phyloP scores from a whole-genome alignment of 2,797 vertebrate species.

The Cichlasoma orientale region DNA sequence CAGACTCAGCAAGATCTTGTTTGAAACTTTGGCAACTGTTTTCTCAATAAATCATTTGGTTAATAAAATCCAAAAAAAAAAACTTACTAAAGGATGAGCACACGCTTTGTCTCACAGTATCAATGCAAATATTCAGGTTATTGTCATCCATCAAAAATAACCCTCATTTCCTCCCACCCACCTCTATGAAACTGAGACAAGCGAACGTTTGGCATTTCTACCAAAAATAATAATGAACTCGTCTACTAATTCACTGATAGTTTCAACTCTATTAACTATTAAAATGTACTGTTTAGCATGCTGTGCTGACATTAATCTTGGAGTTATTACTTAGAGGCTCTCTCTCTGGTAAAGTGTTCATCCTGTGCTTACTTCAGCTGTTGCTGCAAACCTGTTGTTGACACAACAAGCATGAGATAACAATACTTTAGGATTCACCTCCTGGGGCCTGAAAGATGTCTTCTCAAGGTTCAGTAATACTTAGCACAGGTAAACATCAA shows the following conservation, averaged over 20 bases:
- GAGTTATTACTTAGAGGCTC: neutral
- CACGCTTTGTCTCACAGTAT: neutral
- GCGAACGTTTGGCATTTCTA: no score
- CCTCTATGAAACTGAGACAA: neutral
- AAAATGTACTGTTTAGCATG: neutral
- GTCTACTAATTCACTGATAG: neutral
- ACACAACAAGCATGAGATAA: neutral
- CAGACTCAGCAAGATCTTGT: neutral
- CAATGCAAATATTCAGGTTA: neutral
- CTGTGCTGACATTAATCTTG: neutral
- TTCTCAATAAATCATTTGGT: neutral
- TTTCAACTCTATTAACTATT: neutral
- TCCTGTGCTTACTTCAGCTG: neutral
- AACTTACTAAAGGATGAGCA: neutral
- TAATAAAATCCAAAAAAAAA: neutral
- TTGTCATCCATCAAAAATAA: neutral
- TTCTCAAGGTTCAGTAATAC: neutral
- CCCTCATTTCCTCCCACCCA: neutral
- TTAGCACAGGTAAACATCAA: neutral
- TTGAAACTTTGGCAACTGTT: neutral
- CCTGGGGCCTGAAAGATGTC: neutral
- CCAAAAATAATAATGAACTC: neutral
- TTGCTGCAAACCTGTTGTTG: neutral
- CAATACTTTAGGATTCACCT: neutral
- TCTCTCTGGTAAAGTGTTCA: neutral